Percentiles rank a stretch among this genome's conserved stretches.
Conservation (phyloP, 2,113 vertebrate species). For the Trochalopteron elliotii region DNA sequence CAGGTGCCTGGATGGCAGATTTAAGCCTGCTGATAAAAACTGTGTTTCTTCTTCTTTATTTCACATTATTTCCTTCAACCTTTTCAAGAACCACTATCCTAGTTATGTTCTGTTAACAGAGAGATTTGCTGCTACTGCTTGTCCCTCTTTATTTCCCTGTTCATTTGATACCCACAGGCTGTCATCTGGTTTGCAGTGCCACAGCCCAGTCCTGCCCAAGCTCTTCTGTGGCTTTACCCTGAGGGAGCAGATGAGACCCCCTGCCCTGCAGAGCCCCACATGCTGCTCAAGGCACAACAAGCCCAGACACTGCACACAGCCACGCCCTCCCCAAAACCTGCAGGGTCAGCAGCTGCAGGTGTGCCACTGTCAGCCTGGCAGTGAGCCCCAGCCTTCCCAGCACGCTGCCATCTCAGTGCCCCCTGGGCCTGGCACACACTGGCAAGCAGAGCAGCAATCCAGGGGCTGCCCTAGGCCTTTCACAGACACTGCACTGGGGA, state of each 20-base stretch:
- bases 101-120: background rate
- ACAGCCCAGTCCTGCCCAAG: background rate
- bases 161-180: background rate
- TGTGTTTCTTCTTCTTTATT: background rate
- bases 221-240: background rate
- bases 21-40: background rate
- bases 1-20: background rate
- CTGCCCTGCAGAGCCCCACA: background rate
- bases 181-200: background rate
- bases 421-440: rapidly evolving
- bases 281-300: rapidly evolving
- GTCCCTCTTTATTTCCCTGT: background rate
- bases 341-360: background rate
- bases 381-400: background rate
- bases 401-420: rapidly evolving
- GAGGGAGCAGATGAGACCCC: background rate
- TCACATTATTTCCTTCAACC: background rate
- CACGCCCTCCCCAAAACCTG: background rate
- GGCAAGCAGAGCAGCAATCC: background rate
- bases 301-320: rapidly evolving
- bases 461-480: background rate
- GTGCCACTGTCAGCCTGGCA: background rate
- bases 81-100: background rate
- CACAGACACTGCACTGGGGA: background rate
- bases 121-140: background rate